Conservation (phyloP, 23 tunicate genomes). For the Halocynthia roretzi region DNA sequence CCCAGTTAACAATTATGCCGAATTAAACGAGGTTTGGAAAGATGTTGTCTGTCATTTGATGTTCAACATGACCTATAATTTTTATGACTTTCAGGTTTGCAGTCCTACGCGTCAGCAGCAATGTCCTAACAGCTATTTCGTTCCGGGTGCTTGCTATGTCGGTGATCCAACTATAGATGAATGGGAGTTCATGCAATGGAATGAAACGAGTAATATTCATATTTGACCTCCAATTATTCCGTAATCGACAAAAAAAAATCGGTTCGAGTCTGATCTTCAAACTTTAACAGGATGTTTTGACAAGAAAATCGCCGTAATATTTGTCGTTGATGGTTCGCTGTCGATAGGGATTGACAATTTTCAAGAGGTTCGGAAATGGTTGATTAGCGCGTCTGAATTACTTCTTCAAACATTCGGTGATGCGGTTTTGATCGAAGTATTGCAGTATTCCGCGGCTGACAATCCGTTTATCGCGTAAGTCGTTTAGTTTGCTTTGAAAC, state of each 20-base stretch:
- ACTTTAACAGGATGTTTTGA: slow-evolving; percentile 11
- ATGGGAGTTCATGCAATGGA: slow-evolving; percentile 9
- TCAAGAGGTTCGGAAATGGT: not conserved
- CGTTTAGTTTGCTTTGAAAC: too few relatives aligned
- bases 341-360: not conserved
- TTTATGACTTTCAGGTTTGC: slow-evolving; percentile 5
- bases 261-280: too few relatives aligned
- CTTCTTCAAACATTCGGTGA: slow-evolving; percentile 8
- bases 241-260: too few relatives aligned
- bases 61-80: not conserved
- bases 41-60: too few relatives aligned
- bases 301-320: slow-evolving; percentile 6
- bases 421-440: slow-evolving; percentile 8
- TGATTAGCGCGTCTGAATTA: not conserved
- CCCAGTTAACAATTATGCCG: too few relatives aligned
- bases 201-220: slow-evolving; percentile 8
- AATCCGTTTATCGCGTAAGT: too few relatives aligned
- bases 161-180: not conserved
- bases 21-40: too few relatives aligned
- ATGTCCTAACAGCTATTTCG: slow-evolving; percentile 3
- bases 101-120: slow-evolving; percentile 1
- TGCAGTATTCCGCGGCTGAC: slow-evolving; percentile 1
- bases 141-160: slow-evolving; percentile 22
- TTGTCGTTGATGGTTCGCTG: slow-evolving; percentile 20
- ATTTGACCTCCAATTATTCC: too few relatives aligned